Conservation (phyloP, 2,797 vertebrate genomes). For the Phalloptychus januarius region DNA sequence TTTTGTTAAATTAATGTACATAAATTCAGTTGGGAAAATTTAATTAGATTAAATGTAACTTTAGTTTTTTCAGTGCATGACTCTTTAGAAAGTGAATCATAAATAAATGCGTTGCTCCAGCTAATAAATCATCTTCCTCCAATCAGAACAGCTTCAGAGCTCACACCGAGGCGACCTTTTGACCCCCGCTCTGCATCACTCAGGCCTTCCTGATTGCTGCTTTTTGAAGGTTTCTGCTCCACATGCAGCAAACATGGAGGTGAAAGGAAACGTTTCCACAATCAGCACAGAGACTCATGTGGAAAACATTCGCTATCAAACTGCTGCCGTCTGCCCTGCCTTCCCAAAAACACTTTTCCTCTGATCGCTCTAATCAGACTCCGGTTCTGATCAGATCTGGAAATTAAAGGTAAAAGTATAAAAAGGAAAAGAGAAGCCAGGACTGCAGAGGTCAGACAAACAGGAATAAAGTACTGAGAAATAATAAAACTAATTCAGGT, state of each 20-base stretch:
- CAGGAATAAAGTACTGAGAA: too few relatives aligned
- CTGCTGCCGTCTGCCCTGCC: constrained; percentile 70
- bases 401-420: constrained; percentile 35
- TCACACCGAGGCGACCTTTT: constrained; percentile 47
- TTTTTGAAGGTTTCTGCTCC: constrained; percentile 19
- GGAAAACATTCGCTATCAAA: constrained; percentile 82
- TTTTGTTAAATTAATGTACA: too few relatives aligned
- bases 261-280: constrained; percentile 42
- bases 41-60: too few relatives aligned
- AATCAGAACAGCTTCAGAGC: not conserved
- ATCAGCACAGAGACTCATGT: constrained; percentile 65
- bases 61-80: too few relatives aligned
- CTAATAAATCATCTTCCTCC: not conserved
- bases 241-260: constrained; percentile 35
- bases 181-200: constrained; percentile 31
- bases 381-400: constrained; percentile 18
- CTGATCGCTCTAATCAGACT: constrained; percentile 69
- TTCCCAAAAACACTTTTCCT: constrained; percentile 54
- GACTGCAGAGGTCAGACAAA: too few relatives aligned
- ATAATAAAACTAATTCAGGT: too few relatives aligned
- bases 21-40: too few relatives aligned
- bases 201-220: constrained; percentile 23
- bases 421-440: constrained; percentile 5
- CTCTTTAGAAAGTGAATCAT: not conserved
- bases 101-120: too few relatives aligned